Conservation (phyloP, 2,888 invertebrate species). For the Thereva unica region DNA sequence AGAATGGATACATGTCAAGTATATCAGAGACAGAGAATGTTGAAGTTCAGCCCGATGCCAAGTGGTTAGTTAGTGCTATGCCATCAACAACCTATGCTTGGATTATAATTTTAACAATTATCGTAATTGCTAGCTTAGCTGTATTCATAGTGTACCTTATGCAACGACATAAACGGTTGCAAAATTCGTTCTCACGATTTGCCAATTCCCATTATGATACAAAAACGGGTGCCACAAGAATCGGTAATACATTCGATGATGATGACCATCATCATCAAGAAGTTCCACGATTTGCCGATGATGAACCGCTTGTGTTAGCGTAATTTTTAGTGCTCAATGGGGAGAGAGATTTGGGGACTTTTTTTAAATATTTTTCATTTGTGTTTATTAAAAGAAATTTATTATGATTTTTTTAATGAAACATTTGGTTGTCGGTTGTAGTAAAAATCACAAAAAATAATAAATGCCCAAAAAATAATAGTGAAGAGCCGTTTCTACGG, state of each 20-base stretch:
- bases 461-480: too few relatives aligned
- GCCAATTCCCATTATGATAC: constrained; percentile 85
- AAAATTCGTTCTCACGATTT: constrained; percentile 79
- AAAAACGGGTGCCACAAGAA: constrained; percentile 83
- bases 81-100: constrained; percentile 47
- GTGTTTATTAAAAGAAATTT: constrained; percentile 8
- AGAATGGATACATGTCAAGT: constrained; percentile 50
- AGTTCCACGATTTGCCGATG: constrained; percentile 86
- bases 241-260: constrained; percentile 73
- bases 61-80: constrained; percentile 42
- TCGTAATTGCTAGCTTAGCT: constrained; percentile 59
- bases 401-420: background rate
- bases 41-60: constrained; percentile 44
- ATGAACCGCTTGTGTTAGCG: constrained; percentile 90
- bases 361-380: constrained; percentile 13
- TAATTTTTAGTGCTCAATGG: constrained; percentile 57
- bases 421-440: too few relatives aligned
- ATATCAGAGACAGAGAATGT: constrained; percentile 46
- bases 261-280: constrained; percentile 83
- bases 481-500: too few relatives aligned
- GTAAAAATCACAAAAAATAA: too few relatives aligned
- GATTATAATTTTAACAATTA: constrained; percentile 63
- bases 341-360: constrained; percentile 30
- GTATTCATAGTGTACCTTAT: constrained; percentile 66
- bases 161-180: constrained; percentile 72